Evolutionary conservation across 2,797 vertebrate genomes (phyloP), one percentile per base, ranked within the genome.

Genomic region (Atherinosoma microstoma): DNA sequence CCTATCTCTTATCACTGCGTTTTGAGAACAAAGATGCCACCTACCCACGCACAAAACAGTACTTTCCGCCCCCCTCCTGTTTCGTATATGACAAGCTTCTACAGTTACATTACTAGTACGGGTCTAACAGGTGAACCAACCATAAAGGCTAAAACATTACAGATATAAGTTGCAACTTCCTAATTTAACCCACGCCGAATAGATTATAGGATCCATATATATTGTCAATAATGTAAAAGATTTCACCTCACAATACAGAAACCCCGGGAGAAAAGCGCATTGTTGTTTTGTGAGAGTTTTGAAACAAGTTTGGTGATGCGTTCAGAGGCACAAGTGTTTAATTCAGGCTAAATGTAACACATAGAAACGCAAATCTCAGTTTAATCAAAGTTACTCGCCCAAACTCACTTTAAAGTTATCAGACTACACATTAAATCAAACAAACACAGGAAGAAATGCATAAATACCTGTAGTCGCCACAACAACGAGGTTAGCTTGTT

Each of bases 221-320:
- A 8, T n/a, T 20, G 0, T 0, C 11, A 2, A 24, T 0, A 1
- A 15, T 15, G 0, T 4, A 0, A 9, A 0, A 18, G 4, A 0
- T 11, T 3, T 2, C 0, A 35, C 0, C 27, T 47, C 0, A 0
- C 0, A 0, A 1, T 6, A 12, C 1, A 9, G 0, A 0, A 0
- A 0, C 3, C 1, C 3, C 1, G 0, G 34, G 0, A 30, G 0
- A 34, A 16, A 1, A 10, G 51, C 3, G 10, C 0, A 30, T 34
- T 7, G 0, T 3, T 38, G 38, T 49, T 79, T 67, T 12, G 0
- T 1, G 0, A 40, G 0, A 40, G 0, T 70, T 80, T 49, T 51
- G 0, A 63, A 58, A 3, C 0, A 47, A 58, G 40, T 77, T 58
- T 47, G 59, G 79, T 53, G 12, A 1, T 29, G 61, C 22, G 1